Evolutionary conservation across 2,113 vertebrate species (phyloP).

Genomic region (Tychaedon coryphoeus): DNA sequence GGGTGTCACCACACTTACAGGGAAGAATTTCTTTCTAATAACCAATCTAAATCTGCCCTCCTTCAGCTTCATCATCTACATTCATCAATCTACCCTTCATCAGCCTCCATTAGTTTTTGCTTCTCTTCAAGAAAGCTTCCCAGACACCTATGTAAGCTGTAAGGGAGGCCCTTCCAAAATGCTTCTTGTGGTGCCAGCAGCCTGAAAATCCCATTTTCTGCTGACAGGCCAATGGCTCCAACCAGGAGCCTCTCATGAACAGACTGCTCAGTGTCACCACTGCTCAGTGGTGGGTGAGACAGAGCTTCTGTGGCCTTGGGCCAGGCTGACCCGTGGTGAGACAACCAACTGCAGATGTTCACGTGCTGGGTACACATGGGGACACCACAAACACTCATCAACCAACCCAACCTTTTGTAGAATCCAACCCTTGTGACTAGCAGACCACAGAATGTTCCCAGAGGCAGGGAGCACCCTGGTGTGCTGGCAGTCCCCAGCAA

Average conservation of each 20-base stretch:
- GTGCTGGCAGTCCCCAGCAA: not conserved
- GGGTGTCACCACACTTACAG: not conserved
- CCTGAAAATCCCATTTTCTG: not conserved
- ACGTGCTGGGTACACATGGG: not conserved
- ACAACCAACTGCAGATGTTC: not conserved
- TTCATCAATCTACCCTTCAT: not conserved
- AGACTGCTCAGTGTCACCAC: not conserved
- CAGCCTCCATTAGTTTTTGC: not conserved
- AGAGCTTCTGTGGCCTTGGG: not conserved
- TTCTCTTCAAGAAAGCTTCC: not conserved
- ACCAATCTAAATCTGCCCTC: not conserved
- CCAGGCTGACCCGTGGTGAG: not conserved
- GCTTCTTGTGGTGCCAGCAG: not conserved
- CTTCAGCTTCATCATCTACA: not conserved
- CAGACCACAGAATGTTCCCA: not conserved
- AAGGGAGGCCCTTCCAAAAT: not conserved
- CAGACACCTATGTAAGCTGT: not conserved
- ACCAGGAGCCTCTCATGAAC: not conserved
- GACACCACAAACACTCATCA: not conserved
- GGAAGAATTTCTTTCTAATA: not conserved
- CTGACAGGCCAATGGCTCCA: not conserved
- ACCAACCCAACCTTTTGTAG: not conserved
- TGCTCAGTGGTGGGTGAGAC: accelerated
- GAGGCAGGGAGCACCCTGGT: not conserved
- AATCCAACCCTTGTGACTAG: not conserved